Evolutionary conservation across 2,113 vertebrate species (phyloP), one percentile per base, ranked within the genome.

Genomic region (Mus pahari): DNA sequence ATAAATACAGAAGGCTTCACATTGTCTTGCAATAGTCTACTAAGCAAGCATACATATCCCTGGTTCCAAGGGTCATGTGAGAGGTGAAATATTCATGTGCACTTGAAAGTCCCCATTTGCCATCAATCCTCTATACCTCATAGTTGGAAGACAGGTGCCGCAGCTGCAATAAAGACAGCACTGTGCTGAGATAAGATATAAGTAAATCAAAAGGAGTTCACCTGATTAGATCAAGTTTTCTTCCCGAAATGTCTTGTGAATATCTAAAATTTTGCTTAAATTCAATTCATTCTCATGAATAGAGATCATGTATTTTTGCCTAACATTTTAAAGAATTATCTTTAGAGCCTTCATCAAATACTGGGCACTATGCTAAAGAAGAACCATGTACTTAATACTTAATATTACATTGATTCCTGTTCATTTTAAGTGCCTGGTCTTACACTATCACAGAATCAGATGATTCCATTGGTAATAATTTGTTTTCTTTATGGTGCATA

Each of bases 21-120:
- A 66, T 48, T 95, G 55, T 64, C 48, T 33, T 4, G 28, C 90
- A 22, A 73, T 86, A 87, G n/a, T 71, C 45, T 83, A 89, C 75
- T 86, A 94, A 96, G 50, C 16, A 97, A 96, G 50, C 16, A 97
- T 24, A 95, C 95, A 22, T 36, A 75, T 96, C 9, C 19, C 48
- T 68, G 64, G 83, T 90, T 71, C 39, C 45, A 3, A 33, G 89
- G 62, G 78, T 14, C 7, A 53, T 9, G 42, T 71, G 50, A 55
- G 48, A 97, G 45, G 26, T 95, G 93, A 95, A 39, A 53, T 33
- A 36, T 87, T 98, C 96, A 77, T 81, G 86, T 31, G 13, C 39
- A 26, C 70, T 78, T 90, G 48, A 62, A 94, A 94, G 55, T 83
- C 17, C 10, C n/a, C 78, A 78, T 22, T 82, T 96, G 8, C 7